Base-by-base conservation (phyloP, 2,888 invertebrate genomes). In the Philopedon plagiatum region DNA sequence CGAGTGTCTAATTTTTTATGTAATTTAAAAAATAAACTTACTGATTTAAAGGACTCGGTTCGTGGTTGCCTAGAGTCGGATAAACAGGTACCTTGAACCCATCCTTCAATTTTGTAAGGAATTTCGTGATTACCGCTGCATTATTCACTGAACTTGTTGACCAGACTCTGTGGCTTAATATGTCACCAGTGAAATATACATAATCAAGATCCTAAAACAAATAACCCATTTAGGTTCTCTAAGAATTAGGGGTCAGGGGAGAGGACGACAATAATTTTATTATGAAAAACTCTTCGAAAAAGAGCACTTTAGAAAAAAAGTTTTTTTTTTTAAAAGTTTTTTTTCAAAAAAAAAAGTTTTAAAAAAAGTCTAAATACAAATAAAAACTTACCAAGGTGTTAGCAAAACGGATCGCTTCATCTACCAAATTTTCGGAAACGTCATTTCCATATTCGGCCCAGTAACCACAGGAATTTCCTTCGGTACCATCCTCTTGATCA, bases 131-230 rank as follows among this genome's bases (percentile, higher is more conserved):
- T 75, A 89, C 88, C 0, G 88, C 84, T 0, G 87, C 85, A 79
- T 95, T 95, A 75, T 88, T 86, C 51, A 88, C 87, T 32, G 87
- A 85, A 0, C 91, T 90, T 1, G 96, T 96, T 77, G 91, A 91
- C 97, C 97, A 98, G n/a, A 95, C 89, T 75, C 92, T 91, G 81
- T 97, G 97, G 78, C 95, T 92, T 49, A 96, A 90, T 4, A 94
- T 89, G 81, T 97, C 97, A 1, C 97, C 97, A 18, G 96, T 94
- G 83, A 94, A 93, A 79, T 95, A 92, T 5, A 97, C 87, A 23
- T 89, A 88, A 76, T 91, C 91, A 19, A 91, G 85, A 41, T 91
- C 86, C 80, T 81, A 68, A 46, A 76, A 57, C 5, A 57, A 21
- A 34, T n/a, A 34, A 34, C 18, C 9, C 9, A 26, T 21, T 49